phyloP scores from a whole-genome alignment of 1,140 invertebrate species.

The Oedothorax gibbosus region DNA sequence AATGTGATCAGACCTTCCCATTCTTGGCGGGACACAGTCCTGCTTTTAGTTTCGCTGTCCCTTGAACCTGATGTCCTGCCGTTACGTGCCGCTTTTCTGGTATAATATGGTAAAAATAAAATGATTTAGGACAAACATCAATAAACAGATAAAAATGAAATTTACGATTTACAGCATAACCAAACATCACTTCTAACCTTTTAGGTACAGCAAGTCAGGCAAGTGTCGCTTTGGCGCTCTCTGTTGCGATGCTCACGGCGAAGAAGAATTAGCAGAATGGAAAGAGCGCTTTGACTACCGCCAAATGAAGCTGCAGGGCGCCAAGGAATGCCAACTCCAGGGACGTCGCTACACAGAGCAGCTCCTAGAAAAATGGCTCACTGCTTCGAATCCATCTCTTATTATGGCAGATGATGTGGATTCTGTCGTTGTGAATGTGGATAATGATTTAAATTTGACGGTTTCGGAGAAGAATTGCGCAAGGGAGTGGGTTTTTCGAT shows the following conservation, averaged over 20 bases:
- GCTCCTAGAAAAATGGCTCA: conserved; percentile 75
- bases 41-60: no score
- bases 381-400: conserved; percentile 72
- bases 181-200: not conserved
- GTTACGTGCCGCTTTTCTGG: no score
- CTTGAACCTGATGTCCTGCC: no score
- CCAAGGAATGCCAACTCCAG: conserved; percentile 77
- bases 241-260: conserved; percentile 81
- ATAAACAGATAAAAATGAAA: no score
- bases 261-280: conserved; percentile 81
- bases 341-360: conserved; percentile 78
- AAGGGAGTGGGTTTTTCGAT: conserved; percentile 77
- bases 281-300: conserved; percentile 78
- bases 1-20: no score
- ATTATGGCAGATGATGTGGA: conserved; percentile 74
- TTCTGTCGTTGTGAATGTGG: conserved; percentile 74
- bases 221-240: conserved; percentile 78
- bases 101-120: not conserved
- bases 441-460: conserved; percentile 74
- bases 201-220: conserved; percentile 64
- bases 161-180: no score
- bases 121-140: no score
- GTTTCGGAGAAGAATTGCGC: conserved; percentile 77
- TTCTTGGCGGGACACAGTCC: no score
- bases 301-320: conserved; percentile 73